phyloP scores from a whole-genome alignment of 2,797 vertebrate genomes.

The Eremophila alpestris region DNA sequence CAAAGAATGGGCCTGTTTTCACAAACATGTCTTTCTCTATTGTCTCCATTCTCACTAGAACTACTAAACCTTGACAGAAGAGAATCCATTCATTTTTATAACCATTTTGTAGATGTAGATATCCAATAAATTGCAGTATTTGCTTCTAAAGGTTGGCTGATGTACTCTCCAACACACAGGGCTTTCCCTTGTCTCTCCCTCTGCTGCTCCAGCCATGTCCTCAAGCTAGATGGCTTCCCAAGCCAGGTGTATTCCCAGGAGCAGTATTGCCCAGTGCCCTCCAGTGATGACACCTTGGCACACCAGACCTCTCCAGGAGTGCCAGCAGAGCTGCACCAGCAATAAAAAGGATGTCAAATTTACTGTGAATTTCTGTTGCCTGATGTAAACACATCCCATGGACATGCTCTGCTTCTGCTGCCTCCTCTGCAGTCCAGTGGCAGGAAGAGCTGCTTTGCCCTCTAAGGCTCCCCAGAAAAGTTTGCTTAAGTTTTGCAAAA shows the following conservation, averaged over 20 bases:
- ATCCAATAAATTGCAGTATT: neutral
- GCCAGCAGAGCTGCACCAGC: neutral
- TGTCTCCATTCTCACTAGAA: neutral
- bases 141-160: neutral
- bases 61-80: neutral
- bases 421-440: neutral
- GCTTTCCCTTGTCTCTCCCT: neutral
- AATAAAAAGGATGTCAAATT: neutral
- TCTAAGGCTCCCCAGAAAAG: neutral
- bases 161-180: accelerated
- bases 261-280: neutral
- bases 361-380: neutral
- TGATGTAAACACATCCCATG: neutral
- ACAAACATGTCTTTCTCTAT: neutral
- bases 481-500: neutral
- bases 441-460: neutral
- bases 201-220: too few relatives aligned
- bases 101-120: neutral
- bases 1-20: neutral
- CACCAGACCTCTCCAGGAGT: neutral
- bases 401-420: accelerated
- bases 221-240: neutral
- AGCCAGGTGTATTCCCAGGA: neutral
- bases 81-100: neutral
- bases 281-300: neutral